These are phyloP conservation scores for Hemiscyllium ocellatum DNA, from an alignment of 2,113 vertebrate genomes.

Conservation along the genomic window DNA sequence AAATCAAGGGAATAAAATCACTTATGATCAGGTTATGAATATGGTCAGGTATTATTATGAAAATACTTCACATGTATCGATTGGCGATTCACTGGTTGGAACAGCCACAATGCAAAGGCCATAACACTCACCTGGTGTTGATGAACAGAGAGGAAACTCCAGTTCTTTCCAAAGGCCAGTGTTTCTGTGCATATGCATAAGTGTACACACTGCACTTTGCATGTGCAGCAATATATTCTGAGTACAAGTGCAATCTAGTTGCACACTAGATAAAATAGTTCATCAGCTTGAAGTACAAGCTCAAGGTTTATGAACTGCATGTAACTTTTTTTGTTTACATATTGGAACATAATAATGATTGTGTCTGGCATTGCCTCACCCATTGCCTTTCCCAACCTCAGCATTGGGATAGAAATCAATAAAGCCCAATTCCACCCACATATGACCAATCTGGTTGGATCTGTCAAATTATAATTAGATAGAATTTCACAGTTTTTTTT, in stretches of 20 bases:
- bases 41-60: not conserved
- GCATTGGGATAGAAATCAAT: not conserved
- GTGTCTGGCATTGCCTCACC: not conserved
- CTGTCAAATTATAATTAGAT: not conserved
- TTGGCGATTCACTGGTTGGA: not conserved
- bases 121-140: not conserved
- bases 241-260: not conserved
- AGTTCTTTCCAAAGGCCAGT: not conserved
- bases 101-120: not conserved
- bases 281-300: not conserved
- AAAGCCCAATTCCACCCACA: not conserved
- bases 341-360: not conserved
- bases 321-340: not conserved
- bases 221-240: not conserved
- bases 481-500: not conserved
- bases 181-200: not conserved
- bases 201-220: not conserved
- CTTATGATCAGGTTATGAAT: not conserved
- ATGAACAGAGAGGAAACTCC: not conserved
- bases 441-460: not conserved
- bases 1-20: not conserved
- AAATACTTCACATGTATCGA: not conserved
- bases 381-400: not conserved
- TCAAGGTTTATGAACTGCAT: not conserved
- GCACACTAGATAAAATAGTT: not conserved